Evolutionary conservation across 2,888 invertebrate species (phyloP).

Genomic region (Polyommatus icarus): DNA sequence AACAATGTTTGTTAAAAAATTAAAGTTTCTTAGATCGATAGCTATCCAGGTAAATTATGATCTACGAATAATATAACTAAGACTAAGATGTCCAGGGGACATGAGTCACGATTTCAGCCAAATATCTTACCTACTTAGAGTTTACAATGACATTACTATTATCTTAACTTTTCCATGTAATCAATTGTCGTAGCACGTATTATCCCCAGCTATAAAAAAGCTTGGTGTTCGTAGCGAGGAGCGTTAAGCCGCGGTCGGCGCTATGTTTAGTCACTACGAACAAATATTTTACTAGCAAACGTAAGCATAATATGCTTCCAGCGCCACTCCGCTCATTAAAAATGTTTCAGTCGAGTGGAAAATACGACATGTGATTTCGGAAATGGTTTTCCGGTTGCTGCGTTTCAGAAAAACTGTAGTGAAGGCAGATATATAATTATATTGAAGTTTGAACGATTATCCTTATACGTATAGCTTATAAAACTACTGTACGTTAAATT

Average conservation of each 20-base stretch:
- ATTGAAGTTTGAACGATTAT: neutral
- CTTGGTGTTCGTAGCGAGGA: slow-evolving; percentile 36
- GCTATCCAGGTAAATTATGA: too few species aligned
- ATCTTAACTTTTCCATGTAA: too few species aligned
- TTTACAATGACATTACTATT: too few species aligned
- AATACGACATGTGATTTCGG: neutral
- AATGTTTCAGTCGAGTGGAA: neutral
- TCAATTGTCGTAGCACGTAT: too few species aligned
- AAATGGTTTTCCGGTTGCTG: neutral
- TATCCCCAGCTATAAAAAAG: slow-evolving; percentile 25
- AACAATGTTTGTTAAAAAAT: too few species aligned
- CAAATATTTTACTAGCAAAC: slow-evolving; percentile 41
- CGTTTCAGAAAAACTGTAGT: neutral
- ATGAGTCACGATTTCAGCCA: too few species aligned
- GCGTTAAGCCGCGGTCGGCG: slow-evolving; percentile 37
- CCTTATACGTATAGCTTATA: neutral
- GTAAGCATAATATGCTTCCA: slow-evolving; percentile 22
- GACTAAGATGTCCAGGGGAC: too few species aligned
- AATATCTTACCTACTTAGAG: too few species aligned
- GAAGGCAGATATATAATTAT: neutral
- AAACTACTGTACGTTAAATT: neutral
- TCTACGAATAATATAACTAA: too few species aligned
- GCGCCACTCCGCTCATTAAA: slow-evolving; percentile 18
- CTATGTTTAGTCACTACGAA: slow-evolving; percentile 41
- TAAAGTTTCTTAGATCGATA: too few species aligned